Percentiles rank a stretch among this genome's conserved stretches.
These are phyloP conservation scores for Paratrypauchen microcephalus DNA, from an alignment of 2,797 vertebrate species.

Conservation along the genomic window DNA sequence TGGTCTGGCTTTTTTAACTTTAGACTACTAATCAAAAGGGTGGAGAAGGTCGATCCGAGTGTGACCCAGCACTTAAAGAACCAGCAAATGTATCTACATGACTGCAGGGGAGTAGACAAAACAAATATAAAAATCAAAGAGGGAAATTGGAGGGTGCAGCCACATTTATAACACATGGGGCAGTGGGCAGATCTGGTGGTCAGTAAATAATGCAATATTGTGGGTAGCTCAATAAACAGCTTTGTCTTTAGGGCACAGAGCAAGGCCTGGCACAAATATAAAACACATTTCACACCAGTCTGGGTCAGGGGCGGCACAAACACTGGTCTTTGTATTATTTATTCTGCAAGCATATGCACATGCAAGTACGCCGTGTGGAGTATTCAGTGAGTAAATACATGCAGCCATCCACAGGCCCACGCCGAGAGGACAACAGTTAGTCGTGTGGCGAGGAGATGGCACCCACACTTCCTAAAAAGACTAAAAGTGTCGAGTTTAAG, in stretches of 20 bases:
- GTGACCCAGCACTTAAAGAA: conserved; percentile 30
- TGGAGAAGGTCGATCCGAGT: conserved; percentile 21
- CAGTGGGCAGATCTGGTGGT: conserved; percentile 50
- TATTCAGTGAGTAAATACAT: conserved; percentile 61
- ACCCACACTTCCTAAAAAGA: conserved; percentile 43
- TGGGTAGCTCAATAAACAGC: conserved; percentile 72
- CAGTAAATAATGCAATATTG: conserved; percentile 59
- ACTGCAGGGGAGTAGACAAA: conserved; percentile 8
- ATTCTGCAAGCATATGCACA: conserved; percentile 52
- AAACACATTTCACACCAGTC: conserved; percentile 78
- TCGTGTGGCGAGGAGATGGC: conserved; percentile 65
- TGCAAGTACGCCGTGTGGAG: conserved; percentile 46
- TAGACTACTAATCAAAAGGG: conserved; percentile 43
- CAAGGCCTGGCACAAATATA: conserved; percentile 60
- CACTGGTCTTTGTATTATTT: conserved; percentile 50
- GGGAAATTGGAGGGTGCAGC: conserved; percentile 6
- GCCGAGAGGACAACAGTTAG: conserved; percentile 33
- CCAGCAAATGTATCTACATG: conserved; percentile 6
- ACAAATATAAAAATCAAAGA: conserved; percentile 4
- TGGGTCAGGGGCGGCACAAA: conserved; percentile 62
- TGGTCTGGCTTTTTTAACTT: conserved; percentile 29
- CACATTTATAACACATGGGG: conserved; percentile 36
- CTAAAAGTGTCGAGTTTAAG: not conserved
- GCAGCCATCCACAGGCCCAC: conserved; percentile 56
- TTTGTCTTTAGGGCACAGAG: conserved; percentile 67